phyloP scores from a whole-genome alignment of 2,888 invertebrate species.

The Carcina quercana region DNA sequence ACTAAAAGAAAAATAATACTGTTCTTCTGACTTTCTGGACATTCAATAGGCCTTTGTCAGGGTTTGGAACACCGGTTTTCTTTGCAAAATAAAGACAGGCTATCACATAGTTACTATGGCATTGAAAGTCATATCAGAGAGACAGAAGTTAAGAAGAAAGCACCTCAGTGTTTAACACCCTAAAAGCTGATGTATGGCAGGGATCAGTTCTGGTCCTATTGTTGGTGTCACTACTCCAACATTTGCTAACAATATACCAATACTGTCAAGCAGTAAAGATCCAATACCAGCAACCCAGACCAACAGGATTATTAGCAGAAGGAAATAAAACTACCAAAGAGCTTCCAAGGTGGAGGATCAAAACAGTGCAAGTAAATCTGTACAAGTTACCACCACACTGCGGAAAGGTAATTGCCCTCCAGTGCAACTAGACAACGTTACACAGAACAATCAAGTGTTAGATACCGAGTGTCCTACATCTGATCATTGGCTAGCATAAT shows the following conservation, averaged over 20 bases:
- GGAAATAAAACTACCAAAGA: conserved; percentile 6
- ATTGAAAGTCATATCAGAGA: conserved; percentile 11
- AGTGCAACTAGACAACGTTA: too few relatives aligned
- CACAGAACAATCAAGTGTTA: too few relatives aligned
- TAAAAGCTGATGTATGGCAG: too few relatives aligned
- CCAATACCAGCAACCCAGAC: conserved; percentile 4
- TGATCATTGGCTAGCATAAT: too few relatives aligned
- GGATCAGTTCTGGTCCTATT: conserved; percentile 13
- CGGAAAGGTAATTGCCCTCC: background rate
- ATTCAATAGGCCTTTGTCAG: conserved; percentile 20
- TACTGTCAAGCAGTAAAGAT: conserved; percentile 2
- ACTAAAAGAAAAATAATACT: conserved; percentile 16
- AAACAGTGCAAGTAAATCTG: conserved; percentile 8
- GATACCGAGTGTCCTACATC: too few relatives aligned
- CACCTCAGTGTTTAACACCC: too few relatives aligned
- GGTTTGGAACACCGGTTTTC: conserved; percentile 19
- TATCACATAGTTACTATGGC: conserved; percentile 9
- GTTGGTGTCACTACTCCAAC: conserved; percentile 10
- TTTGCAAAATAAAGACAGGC: conserved; percentile 15
- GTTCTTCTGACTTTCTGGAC: conserved; percentile 17
- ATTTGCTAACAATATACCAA: conserved; percentile 14
- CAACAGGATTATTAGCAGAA: conserved; percentile 6
- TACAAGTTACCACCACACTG: conserved; percentile 8
- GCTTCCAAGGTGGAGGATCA: conserved; percentile 14
- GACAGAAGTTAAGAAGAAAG: too few relatives aligned